Base-by-base conservation (phyloP, 2,113 vertebrate species). In the Daphoenositta chrysoptera region DNA sequence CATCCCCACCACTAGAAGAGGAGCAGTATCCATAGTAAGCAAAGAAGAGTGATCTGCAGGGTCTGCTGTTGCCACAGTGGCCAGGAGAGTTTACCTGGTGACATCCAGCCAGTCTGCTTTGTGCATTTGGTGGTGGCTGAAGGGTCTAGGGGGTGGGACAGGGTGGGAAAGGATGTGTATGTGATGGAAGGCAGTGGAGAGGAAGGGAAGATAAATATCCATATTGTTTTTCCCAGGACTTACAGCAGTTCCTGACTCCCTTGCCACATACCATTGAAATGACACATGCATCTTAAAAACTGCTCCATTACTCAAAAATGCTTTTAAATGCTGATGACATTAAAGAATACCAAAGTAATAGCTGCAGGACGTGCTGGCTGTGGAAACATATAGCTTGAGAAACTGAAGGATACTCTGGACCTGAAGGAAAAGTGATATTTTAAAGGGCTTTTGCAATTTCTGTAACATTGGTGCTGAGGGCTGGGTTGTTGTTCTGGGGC, bases 1-100 rank as follows among this genome's bases (percentile, higher is more conserved):
- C 23, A 28, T 35, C 18, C 28, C 16, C 0, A 4, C 7, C 28
- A n/a, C 7, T 39, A 10, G 47, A 35, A 71, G 50, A 2, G 1
- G 13, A 15, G 48, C 8, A 7, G 24, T 10, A 51, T n/a, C 48
- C 22, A 5, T 1, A 23, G 15, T 22, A 8, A 28, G 33, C 1
- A 12, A 21, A 42, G 3, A 33, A 11, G 8, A 40, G 21, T 13
- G 9, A 50, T 27, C 40, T 56, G 15, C 24, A 44, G 18, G 39
- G 44, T 8, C 28, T 3, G 0, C 45, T 68, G 20, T 33, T 1
- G 3, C 21, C 35, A 47, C 53, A 17, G 35, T 10, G 15, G 24
- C 22, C 2, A 1, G 16, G 26, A 13, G 5, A 17, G 45, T 44
- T 81, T 48, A 26, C 22, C 26, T 53, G 24, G 21, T 17, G 35